A percentile compares a stretch with the other conserved stretches of the same genome.
These are phyloP conservation scores for Glyptemys insculpta DNA, from an alignment of 2,797 vertebrate genomes.

Conservation along the genomic window DNA sequence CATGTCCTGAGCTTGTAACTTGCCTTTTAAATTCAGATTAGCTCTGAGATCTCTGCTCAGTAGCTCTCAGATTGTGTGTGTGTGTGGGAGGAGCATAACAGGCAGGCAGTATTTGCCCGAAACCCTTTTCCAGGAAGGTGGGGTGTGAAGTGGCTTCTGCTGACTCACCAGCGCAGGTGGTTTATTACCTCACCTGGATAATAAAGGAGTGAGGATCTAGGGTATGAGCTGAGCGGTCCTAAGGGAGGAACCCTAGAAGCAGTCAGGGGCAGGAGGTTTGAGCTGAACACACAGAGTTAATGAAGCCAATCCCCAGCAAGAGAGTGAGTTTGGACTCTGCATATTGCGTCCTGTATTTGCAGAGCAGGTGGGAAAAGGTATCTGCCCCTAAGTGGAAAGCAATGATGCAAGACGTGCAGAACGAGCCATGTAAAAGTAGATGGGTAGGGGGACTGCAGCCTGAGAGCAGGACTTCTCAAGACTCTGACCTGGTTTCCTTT, in stretches of 20 bases:
- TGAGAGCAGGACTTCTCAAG: not conserved
- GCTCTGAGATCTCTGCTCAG: not conserved
- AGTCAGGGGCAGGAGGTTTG: not conserved
- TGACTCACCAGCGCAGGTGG: not conserved
- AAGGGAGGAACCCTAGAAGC: not conserved
- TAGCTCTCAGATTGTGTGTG: not conserved
- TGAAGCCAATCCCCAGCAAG: not conserved
- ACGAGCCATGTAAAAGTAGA: not conserved
- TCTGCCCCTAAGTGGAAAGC: not conserved
- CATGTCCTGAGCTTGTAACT: not conserved
- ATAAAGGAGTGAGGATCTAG: not conserved
- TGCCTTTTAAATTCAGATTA: not conserved
- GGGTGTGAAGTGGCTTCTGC: not conserved
- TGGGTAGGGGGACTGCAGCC: not conserved
- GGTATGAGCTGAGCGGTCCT: not conserved
- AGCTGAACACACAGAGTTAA: not conserved
- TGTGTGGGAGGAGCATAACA: accelerated
- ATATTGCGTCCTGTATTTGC: not conserved
- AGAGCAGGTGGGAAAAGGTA: not conserved
- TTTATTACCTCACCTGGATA: not conserved
- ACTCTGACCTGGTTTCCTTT: not conserved
- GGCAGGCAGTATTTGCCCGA: not conserved
- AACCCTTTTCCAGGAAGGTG: not conserved
- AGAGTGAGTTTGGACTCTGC: not conserved
- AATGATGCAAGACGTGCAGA: not conserved